These are phyloP conservation scores for Dryocosmus kuriphilus DNA, from an alignment of 2,888 invertebrate genomes.

Conservation along the genomic window DNA sequence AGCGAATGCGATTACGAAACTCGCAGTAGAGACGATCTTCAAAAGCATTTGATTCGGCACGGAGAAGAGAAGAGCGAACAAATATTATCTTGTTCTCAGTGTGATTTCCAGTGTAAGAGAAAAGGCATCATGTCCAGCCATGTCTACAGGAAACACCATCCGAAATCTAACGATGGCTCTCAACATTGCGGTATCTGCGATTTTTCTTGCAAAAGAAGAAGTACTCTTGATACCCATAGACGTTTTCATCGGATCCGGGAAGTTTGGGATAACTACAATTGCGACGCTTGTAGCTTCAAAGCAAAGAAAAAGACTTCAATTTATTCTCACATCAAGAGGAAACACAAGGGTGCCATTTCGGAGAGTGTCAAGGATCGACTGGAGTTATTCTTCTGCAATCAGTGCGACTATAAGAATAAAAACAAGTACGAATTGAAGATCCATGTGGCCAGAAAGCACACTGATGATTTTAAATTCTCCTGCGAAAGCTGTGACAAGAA, in stretches of 20 bases:
- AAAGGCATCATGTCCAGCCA: conserved; percentile 55
- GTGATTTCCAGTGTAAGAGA: conserved; percentile 59
- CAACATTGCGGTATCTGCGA: conserved; percentile 68
- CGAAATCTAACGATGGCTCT: conserved; percentile 17
- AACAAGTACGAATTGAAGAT: conserved; percentile 70
- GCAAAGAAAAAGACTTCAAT: conserved; percentile 69
- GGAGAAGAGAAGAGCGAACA: not conserved
- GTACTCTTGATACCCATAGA: conserved; percentile 70
- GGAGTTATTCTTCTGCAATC: conserved; percentile 62
- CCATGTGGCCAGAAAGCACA: conserved; percentile 67
- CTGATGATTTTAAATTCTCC: conserved; percentile 61
- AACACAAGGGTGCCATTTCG: conserved; percentile 61
- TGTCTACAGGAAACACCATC: conserved; percentile 58
- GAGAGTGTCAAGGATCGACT: conserved; percentile 46
- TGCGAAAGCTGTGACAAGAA: conserved; percentile 67
- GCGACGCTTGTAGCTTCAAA: conserved; percentile 72
- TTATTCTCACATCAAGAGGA: conserved; percentile 71
- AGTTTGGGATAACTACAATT: conserved; percentile 60
- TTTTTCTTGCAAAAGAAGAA: conserved; percentile 68
- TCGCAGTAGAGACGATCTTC: conserved; percentile 48
- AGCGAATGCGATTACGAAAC: conserved; percentile 49
- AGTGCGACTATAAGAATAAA: conserved; percentile 68
- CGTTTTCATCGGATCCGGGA: conserved; percentile 62
- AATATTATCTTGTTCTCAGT: conserved; percentile 51
- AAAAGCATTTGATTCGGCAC: conserved; percentile 48